Evolutionary conservation across 2,888 invertebrate species (phyloP).

Genomic region (Lypha dubia): DNA sequence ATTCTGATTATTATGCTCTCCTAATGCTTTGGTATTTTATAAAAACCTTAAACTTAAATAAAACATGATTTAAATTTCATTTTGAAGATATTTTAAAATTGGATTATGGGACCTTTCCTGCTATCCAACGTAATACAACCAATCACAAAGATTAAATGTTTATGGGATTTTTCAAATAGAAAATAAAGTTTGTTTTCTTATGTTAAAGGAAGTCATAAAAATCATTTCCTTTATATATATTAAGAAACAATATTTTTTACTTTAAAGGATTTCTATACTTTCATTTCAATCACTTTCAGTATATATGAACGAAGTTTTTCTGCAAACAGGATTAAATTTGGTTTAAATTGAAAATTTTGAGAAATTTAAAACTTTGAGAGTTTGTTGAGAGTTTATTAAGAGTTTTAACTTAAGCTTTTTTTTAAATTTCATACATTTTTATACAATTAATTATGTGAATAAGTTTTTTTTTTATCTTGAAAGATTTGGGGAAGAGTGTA

Average conservation of each 20-base stretch:
- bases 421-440: too few relatives aligned
- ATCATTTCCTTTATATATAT: slow-evolving; percentile 17
- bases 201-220: slow-evolving; percentile 50
- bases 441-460: too few relatives aligned
- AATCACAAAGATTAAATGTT: slow-evolving; percentile 17
- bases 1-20: too few relatives aligned
- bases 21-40: too few relatives aligned
- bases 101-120: background rate
- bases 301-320: too few relatives aligned
- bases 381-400: too few relatives aligned
- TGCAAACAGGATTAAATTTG: slow-evolving; percentile 2
- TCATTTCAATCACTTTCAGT: background rate
- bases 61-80: too few relatives aligned
- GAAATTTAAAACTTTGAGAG: too few relatives aligned
- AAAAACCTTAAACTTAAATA: too few relatives aligned
- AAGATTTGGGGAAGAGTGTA: background rate
- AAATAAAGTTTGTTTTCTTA: slow-evolving; percentile 35
- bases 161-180: slow-evolving; percentile 23
- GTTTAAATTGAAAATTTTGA: too few relatives aligned
- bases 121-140: background rate
- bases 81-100: background rate
- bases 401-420: too few relatives aligned
- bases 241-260: background rate
- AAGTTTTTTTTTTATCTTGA: too few relatives aligned
- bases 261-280: background rate